Evolutionary conservation across 1,140 invertebrate genomes (phyloP), one percentile per base, ranked within the genome.

Genomic region (Neodiprion pinetum): DNA sequence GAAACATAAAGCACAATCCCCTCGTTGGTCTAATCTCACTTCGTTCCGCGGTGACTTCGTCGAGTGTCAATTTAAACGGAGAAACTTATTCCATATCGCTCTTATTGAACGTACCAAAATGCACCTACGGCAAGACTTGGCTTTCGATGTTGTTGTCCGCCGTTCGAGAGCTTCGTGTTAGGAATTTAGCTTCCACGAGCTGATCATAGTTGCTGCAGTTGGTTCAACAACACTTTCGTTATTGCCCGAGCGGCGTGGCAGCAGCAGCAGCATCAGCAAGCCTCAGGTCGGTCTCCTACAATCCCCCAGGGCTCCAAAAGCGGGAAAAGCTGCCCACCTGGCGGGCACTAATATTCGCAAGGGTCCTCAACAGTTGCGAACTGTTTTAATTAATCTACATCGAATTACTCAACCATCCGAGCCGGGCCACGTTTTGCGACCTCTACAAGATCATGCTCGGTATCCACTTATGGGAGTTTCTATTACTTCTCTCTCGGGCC

Each of bases 331-430:
- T 61, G n/a, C 53, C 53, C 53, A 40, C 23, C 70, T 49, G 21
- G 23, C 12, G 8, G 70, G 23, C 47, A 71, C 70, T 71, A 71
- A 71, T 71, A 71, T 71, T 48, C 8, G 48, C 70, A 48, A 71
- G 70, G 40, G 48, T 71, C 70, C 70, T 50, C 48, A 11, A 71
- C 40, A 71, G 70, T 69, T 75, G 73, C 67, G 66, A 81, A 81
- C 78, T 77, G 76, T 82, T 82, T 82, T 81, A 82, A 82, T 82
- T 82, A 82, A 81, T 81, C 76, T 75, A 73, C 79, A 76, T 77
- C 78, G 71, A 80, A 82, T 81, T 80, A 80, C 81, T 71, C 75
- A 74, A 77, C 79, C 40, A 21, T 69, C 67, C 67, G 67, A 61
- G 53, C 9, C 53, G 53, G n/a, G 53, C 53, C 53, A 61, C 53